phyloP scores from a whole-genome alignment of 2,888 invertebrate genomes.

The Limnephilus lunatus region DNA sequence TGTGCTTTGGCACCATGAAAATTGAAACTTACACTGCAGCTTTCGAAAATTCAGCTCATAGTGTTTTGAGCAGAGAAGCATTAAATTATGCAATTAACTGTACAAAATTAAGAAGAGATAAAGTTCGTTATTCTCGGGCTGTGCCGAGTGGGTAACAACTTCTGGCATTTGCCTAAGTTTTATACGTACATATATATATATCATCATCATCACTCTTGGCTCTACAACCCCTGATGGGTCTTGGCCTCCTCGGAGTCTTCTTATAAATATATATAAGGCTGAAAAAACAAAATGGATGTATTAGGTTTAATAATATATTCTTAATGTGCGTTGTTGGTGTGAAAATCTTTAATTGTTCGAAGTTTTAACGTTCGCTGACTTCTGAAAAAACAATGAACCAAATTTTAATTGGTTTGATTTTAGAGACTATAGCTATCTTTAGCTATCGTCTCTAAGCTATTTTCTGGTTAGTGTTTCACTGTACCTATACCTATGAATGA shows the following conservation, averaged over 20 bases:
- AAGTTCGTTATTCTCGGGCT: neutral
- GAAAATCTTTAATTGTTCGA: neutral
- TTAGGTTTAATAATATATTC: no score
- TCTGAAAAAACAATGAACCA: neutral
- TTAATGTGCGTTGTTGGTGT: neutral
- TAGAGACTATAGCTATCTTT: no score
- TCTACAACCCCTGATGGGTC: no score
- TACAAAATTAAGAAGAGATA: neutral
- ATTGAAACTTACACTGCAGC: neutral
- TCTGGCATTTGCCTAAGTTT: neutral
- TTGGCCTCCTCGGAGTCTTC: no score
- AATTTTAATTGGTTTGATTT: neutral
- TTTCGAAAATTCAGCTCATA: no score
- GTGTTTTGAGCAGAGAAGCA: neutral
- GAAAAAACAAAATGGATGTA: neutral
- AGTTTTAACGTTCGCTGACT: neutral
- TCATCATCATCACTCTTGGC: no score
- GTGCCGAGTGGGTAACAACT: neutral
- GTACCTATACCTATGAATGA: no score
- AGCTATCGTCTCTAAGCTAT: no score
- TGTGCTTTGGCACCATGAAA: neutral
- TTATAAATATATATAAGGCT: neutral
- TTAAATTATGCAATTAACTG: neutral
- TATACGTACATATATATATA: neutral
- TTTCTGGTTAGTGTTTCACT: no score